Percentiles rank a stretch among this genome's conserved stretches.
phyloP scores from a whole-genome alignment of 2,797 vertebrate species.

The Tapera naevia region DNA sequence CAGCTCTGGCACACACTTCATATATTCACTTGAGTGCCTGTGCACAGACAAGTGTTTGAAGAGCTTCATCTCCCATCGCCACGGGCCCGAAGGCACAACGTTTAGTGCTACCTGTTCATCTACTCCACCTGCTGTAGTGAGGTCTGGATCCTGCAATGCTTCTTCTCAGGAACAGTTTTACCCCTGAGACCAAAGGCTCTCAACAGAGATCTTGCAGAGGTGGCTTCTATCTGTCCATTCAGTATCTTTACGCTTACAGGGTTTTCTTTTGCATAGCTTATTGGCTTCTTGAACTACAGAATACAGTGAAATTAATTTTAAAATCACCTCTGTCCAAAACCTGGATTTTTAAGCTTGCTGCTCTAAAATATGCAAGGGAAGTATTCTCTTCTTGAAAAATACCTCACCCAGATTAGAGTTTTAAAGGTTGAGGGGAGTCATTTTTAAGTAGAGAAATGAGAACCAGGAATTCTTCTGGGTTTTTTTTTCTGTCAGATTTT shows the following conservation, averaged over 20 bases:
- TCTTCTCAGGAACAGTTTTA: background rate
- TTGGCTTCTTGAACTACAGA: background rate
- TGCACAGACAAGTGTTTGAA: background rate
- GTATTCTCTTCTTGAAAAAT: background rate
- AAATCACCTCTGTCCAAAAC: background rate
- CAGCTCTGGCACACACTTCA: background rate
- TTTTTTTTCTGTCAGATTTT: background rate
- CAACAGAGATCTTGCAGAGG: background rate
- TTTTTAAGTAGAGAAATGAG: background rate
- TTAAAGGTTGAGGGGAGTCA: background rate
- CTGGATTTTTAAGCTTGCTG: background rate
- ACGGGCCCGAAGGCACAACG: fast-evolving
- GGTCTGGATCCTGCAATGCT: background rate
- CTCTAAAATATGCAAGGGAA: background rate
- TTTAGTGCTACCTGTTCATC: background rate
- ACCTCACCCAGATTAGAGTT: background rate
- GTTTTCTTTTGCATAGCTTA: background rate
- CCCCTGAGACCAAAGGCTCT: background rate
- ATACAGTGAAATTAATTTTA: background rate
- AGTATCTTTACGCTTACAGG: background rate
- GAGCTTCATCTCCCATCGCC: background rate
- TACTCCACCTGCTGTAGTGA: fast-evolving
- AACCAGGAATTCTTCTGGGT: background rate
- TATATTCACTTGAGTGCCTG: background rate
- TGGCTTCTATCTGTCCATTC: background rate